Conservation (phyloP, 2,113 vertebrate species). For the Mystacornis crossleyi region DNA sequence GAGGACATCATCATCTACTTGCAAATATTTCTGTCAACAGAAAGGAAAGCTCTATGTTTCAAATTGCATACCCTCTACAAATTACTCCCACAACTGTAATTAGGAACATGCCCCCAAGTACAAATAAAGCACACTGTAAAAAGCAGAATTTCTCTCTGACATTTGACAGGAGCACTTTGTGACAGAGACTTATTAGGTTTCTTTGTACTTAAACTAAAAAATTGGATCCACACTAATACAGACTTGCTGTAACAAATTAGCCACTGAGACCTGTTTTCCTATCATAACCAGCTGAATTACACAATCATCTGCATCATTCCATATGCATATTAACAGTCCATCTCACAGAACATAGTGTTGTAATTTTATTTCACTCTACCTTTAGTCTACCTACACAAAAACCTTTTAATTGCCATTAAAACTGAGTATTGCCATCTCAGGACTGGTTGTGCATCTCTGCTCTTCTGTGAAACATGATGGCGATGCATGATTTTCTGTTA, state of each 20-base stretch:
- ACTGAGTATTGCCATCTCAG: not conserved
- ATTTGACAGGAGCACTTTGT: not conserved
- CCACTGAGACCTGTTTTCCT: not conserved
- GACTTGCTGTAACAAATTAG: not conserved
- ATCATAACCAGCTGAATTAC: not conserved
- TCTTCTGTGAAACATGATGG: not conserved
- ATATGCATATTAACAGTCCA: not conserved
- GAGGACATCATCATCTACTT: not conserved
- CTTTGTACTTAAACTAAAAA: conserved; percentile 8
- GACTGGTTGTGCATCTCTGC: not conserved
- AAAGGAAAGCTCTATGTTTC: conserved; percentile 19
- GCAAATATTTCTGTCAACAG: conserved; percentile 10
- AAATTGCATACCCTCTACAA: not conserved
- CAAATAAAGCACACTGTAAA: conserved; percentile 9
- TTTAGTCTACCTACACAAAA: not conserved
- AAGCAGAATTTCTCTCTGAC: not conserved
- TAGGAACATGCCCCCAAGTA: conserved; percentile 18
- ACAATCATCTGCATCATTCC: not conserved
- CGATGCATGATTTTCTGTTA: not conserved
- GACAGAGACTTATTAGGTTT: not conserved
- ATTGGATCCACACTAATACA: not conserved
- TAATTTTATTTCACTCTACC: not conserved
- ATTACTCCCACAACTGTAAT: conserved; percentile 25
- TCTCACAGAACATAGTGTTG: not conserved
- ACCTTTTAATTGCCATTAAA: not conserved